Evolutionary conservation across 2,113 vertebrate genomes (phyloP).

Genomic region (human): DNA sequence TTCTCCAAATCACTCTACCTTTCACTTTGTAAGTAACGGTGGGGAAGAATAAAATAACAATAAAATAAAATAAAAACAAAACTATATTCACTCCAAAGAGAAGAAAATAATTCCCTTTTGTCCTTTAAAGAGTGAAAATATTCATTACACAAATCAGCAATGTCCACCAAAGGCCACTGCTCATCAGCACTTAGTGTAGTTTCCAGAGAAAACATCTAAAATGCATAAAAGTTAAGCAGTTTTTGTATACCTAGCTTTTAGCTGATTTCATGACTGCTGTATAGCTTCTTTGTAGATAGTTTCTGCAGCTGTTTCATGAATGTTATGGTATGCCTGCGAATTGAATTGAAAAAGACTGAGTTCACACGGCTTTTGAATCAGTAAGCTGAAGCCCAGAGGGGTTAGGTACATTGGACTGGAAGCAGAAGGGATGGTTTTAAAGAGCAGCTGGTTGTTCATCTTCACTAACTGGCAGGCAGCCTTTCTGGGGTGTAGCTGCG

Average conservation of each 20-base stretch:
- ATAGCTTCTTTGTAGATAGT: background rate
- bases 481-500: background rate
- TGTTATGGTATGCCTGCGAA: background rate
- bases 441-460: background rate
- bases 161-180: background rate
- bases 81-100: background rate
- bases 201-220: background rate
- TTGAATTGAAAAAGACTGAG: background rate
- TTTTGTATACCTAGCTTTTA: background rate
- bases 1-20: background rate
- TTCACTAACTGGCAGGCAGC: no score
- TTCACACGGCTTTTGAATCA: background rate
- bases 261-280: background rate
- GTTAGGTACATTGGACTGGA: background rate
- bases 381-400: background rate
- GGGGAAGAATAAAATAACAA: background rate
- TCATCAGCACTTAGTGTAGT: background rate
- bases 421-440: background rate
- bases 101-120: background rate
- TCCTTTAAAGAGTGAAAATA: background rate
- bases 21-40: background rate
- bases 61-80: background rate
- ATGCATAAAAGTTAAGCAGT: background rate
- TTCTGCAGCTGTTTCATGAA: background rate
- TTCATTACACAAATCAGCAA: background rate